phyloP scores from a whole-genome alignment of 2,888 invertebrate species.

The Lepetodrilus schrolli region DNA sequence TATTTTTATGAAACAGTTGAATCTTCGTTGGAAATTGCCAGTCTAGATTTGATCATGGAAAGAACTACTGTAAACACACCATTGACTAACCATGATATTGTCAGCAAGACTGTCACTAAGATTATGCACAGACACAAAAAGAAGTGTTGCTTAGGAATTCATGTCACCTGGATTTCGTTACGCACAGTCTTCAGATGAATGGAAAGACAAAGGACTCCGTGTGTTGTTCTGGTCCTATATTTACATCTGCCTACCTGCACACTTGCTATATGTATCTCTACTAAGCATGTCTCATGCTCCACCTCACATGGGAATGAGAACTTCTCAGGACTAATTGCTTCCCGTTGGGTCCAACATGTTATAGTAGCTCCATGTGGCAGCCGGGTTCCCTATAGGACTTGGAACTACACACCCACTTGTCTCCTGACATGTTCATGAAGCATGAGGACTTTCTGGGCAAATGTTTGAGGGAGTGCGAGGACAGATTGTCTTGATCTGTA shows the following conservation, averaged over 20 bases:
- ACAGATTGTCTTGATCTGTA: not conserved
- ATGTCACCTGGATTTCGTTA: too few relatives aligned
- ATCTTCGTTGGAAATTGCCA: too few relatives aligned
- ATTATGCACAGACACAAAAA: too few relatives aligned
- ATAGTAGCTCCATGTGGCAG: not conserved
- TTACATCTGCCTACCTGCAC: not conserved
- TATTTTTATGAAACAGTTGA: too few relatives aligned
- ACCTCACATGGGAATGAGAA: not conserved
- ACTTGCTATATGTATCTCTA: not conserved
- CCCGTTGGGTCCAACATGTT: not conserved
- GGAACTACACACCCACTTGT: not conserved
- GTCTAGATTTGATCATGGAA: too few relatives aligned
- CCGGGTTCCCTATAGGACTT: not conserved
- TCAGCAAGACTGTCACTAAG: too few relatives aligned
- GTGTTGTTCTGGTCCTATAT: too few relatives aligned
- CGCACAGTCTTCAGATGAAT: too few relatives aligned
- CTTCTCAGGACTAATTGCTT: slow-evolving; percentile 16
- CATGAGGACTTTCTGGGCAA: not conserved
- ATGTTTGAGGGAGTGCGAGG: not conserved
- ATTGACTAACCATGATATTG: too few relatives aligned
- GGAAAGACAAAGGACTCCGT: too few relatives aligned
- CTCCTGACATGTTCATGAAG: not conserved
- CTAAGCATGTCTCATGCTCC: not conserved
- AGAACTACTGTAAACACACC: too few relatives aligned
- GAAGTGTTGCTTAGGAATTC: too few relatives aligned